Percentiles rank a stretch among this genome's conserved stretches.
Conservation (phyloP, 2,113 vertebrate genomes). For the Epinephelus moara region DNA sequence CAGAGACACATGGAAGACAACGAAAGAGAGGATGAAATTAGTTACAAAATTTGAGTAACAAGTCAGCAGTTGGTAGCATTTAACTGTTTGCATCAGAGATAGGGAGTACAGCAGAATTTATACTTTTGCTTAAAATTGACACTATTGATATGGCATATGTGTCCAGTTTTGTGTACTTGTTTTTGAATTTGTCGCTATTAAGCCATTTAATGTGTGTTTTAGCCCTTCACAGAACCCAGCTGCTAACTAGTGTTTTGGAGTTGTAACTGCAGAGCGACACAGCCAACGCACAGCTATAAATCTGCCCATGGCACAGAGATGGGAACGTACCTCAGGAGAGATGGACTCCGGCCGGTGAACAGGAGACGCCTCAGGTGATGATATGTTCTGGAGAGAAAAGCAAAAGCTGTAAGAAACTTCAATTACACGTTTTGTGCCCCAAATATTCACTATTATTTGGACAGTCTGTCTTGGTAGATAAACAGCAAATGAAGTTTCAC, state of each 20-base stretch:
- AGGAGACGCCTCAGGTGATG: conserved; percentile 95
- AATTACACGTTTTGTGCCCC: background rate
- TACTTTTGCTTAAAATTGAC: too few relatives aligned
- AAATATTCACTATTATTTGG: background rate
- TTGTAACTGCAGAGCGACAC: too few relatives aligned
- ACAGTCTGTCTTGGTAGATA: background rate
- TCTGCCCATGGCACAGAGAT: background rate
- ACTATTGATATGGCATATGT: too few relatives aligned
- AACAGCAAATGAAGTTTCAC: background rate
- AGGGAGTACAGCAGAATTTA: background rate
- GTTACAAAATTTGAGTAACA: background rate
- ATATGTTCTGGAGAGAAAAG: conserved; percentile 91
- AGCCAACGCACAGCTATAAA: too few relatives aligned
- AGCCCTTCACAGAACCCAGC: too few relatives aligned
- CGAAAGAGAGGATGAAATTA: background rate
- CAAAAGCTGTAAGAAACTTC: conserved; percentile 23
- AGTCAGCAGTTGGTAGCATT: background rate
- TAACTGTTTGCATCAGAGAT: background rate
- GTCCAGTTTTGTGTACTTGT: too few relatives aligned
- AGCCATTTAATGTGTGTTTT: too few relatives aligned
- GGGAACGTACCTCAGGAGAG: conserved; percentile 92
- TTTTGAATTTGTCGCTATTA: too few relatives aligned
- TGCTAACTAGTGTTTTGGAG: too few relatives aligned
- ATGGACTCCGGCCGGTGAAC: conserved; percentile 92
- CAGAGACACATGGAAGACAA: background rate